A percentile compares a stretch with the other conserved stretches of the same genome.
Evolutionary conservation across 2,113 vertebrate genomes (phyloP).

Genomic region (Oryzias melastigma): DNA sequence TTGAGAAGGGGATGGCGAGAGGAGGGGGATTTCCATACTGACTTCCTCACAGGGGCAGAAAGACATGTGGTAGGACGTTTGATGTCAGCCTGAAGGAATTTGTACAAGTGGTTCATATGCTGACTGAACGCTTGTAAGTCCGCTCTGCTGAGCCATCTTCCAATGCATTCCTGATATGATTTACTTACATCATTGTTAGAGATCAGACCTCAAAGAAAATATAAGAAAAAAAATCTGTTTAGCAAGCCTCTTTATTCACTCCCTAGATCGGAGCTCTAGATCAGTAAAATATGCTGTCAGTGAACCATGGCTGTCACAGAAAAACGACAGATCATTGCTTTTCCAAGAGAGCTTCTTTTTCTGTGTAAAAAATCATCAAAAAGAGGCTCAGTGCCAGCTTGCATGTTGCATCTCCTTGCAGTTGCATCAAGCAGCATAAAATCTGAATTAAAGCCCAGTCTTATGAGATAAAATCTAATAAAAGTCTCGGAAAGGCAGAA

Average conservation of each 20-base stretch:
- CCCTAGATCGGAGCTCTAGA: slow-evolving; percentile 46
- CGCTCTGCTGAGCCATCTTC: slow-evolving; percentile 26
- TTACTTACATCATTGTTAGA: slow-evolving; percentile 14
- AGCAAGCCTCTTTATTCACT: slow-evolving; percentile 26
- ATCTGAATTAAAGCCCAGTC: slow-evolving; percentile 4
- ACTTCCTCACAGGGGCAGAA: slow-evolving; percentile 51
- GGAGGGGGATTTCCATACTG: slow-evolving; percentile 56
- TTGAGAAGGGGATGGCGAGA: slow-evolving; percentile 24
- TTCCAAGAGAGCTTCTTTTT: slow-evolving; percentile 30
- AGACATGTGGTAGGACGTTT: slow-evolving; percentile 63
- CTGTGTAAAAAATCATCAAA: slow-evolving; percentile 45
- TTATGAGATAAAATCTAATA: background rate
- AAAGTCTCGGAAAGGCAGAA: too few species aligned
- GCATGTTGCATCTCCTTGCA: slow-evolving; percentile 30
- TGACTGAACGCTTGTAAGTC: slow-evolving; percentile 37
- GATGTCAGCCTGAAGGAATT: slow-evolving; percentile 62
- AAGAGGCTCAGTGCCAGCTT: slow-evolving; percentile 20
- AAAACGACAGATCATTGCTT: slow-evolving; percentile 58
- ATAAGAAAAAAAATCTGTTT: too few species aligned
- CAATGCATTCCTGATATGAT: slow-evolving; percentile 24
- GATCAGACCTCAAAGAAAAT: slow-evolving; percentile 8
- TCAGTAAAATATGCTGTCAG: slow-evolving; percentile 22
- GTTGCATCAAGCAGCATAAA: slow-evolving; percentile 5
- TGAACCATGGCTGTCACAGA: slow-evolving; percentile 38
- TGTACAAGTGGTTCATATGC: slow-evolving; percentile 50